A percentile compares a stretch with the other conserved stretches of the same genome.
These are phyloP conservation scores for Apistogramma diplotaenia DNA, from an alignment of 2,113 vertebrate species.

Conservation along the genomic window DNA sequence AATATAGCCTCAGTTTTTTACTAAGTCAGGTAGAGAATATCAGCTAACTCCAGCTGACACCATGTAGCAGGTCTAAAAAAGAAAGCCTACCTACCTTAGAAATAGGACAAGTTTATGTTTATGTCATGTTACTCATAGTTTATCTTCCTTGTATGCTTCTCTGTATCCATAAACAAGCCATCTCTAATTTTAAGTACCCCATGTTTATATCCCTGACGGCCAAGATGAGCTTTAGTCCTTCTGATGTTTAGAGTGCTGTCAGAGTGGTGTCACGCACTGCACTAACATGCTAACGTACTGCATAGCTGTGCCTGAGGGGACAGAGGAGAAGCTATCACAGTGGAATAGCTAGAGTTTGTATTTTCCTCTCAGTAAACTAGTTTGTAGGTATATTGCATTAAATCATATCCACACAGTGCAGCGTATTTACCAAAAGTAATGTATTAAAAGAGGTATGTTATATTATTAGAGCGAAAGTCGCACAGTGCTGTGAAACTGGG, in stretches of 20 bases:
- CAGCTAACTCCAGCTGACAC: background rate
- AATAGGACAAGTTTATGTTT: conserved; percentile 8
- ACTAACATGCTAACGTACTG: conserved; percentile 65
- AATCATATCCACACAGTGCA: conserved; percentile 53
- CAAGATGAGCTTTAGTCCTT: conserved; percentile 67
- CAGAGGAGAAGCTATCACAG: conserved; percentile 39
- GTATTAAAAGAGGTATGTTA: conserved; percentile 63
- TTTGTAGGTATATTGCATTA: conserved; percentile 63
- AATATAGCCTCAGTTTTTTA: background rate
- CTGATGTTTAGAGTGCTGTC: conserved; percentile 74
- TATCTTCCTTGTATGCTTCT: conserved; percentile 26
- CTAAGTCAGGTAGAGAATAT: background rate
- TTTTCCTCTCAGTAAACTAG: conserved; percentile 55
- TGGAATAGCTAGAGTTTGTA: conserved; percentile 52
- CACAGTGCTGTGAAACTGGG: conserved; percentile 72
- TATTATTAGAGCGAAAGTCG: conserved; percentile 58
- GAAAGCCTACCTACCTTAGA: background rate
- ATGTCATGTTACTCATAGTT: conserved; percentile 13
- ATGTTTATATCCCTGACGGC: conserved; percentile 60
- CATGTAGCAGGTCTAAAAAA: background rate
- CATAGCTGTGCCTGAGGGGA: conserved; percentile 50
- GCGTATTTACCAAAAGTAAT: conserved; percentile 62
- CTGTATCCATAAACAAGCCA: conserved; percentile 47
- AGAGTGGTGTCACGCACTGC: conserved; percentile 64
- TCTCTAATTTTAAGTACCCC: conserved; percentile 46